Percentiles rank a stretch among this genome's conserved stretches.
Evolutionary conservation across 2,797 vertebrate species (phyloP).

Genomic region (Enteromius paludinosus): DNA sequence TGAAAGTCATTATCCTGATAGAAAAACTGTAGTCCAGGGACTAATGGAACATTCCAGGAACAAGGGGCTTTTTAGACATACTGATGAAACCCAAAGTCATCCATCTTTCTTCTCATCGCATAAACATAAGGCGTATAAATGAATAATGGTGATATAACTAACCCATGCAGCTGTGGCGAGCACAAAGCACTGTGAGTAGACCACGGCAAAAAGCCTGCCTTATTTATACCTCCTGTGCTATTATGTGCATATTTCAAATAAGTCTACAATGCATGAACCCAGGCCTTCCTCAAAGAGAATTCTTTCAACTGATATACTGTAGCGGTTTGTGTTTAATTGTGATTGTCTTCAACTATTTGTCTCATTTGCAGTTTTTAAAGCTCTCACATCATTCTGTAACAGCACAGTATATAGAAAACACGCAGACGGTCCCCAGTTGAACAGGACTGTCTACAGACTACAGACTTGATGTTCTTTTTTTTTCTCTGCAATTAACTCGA

Average conservation of each 20-base stretch:
- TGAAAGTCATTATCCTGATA: slow-evolving; percentile 58
- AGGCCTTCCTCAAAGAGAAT: slow-evolving; percentile 21
- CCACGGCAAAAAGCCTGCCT: slow-evolving; percentile 43
- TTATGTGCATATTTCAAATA: slow-evolving; percentile 44
- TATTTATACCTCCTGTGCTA: slow-evolving; percentile 46
- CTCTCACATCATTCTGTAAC: slow-evolving; percentile 20
- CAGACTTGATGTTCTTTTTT: neutral
- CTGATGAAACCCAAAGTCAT: slow-evolving; percentile 61
- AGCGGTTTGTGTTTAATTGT: slow-evolving; percentile 18
- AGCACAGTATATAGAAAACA: slow-evolving; percentile 22
- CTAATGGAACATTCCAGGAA: slow-evolving; percentile 62
- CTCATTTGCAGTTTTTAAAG: slow-evolving; percentile 45
- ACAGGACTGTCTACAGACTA: slow-evolving; percentile 9
- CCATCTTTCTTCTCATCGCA: slow-evolving; percentile 59
- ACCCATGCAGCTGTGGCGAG: slow-evolving; percentile 43
- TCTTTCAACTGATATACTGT: slow-evolving; percentile 2
- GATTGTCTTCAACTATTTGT: slow-evolving; percentile 31
- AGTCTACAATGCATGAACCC: slow-evolving; percentile 31
- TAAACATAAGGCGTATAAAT: slow-evolving; percentile 64
- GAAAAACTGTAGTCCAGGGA: slow-evolving; percentile 54
- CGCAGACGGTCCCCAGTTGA: neutral
- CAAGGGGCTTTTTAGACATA: slow-evolving; percentile 56
- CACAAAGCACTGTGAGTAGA: slow-evolving; percentile 41
- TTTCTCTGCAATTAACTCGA: neutral
- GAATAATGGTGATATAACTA: slow-evolving; percentile 58